Evolutionary conservation across 2,888 invertebrate species (phyloP), one percentile per base, ranked within the genome.

Genomic region (Marronus borbonicus): DNA sequence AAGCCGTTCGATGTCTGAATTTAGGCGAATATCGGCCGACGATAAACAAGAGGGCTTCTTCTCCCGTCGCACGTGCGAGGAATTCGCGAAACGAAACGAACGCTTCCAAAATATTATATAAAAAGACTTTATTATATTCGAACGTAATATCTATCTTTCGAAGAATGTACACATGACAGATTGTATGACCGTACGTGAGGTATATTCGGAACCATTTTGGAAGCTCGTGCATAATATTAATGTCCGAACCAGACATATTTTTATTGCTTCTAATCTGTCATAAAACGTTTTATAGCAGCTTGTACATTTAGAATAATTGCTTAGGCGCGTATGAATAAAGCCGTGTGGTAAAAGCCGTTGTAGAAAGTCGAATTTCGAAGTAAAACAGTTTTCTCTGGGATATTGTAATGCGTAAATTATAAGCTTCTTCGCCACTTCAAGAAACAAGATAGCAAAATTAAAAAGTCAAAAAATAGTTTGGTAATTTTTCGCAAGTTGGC

Each of bases 31-130:
- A 24, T 44, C 12, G 1, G 44, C 17, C 39, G 12, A 20, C 8
- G 36, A 66, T 66, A 66, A 66, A 66, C 44, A 49, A 49, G 39
- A 64, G 28, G 5, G 31, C 31, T 31, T 31, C 28, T 36, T 64
- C 44, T 44, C 10, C 31, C 3, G 28, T 64, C 36, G 44, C 66
- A 66, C 66, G 66, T 66, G 66, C 44, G 17, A 66, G 66, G 66
- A 66, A 66, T 66, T 66, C 44, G 44, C n/a, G n/a, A n/a, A n/a
- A n/a, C n/a, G n/a, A 66, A 66, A 44, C 66, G 39, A 2, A 5
- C 44, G 17, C 44, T 17, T 52, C 17, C 10, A 66, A 66, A 31
- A 31, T 4, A 31, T 44, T 66, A 44, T 39, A 44, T 39, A 66
- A 44, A 66, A 44, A 44, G 14, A 66, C 66, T 66, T 66, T 49